A percentile compares a stretch with the other conserved stretches of the same genome.
These are phyloP conservation scores for Microhierax caerulescens DNA, from an alignment of 2,797 vertebrate species.

Conservation along the genomic window DNA sequence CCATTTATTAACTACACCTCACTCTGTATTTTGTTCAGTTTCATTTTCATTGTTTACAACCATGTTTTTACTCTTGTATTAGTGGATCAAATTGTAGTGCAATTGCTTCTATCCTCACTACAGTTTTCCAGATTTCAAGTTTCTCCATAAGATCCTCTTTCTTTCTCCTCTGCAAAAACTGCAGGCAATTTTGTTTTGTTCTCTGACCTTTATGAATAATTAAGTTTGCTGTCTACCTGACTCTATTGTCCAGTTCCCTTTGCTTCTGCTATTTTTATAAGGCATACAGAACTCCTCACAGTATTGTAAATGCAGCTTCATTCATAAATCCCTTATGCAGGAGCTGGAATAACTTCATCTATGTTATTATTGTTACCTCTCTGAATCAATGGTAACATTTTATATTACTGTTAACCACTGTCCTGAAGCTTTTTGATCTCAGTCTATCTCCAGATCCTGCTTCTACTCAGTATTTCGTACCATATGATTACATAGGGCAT, in stretches of 20 bases:
- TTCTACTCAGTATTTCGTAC: background rate
- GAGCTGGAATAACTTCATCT: background rate
- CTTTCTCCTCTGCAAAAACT: background rate
- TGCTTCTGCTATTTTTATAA: slow-evolving; percentile 6
- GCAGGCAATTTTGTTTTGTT: slow-evolving; percentile 27
- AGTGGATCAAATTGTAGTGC: background rate
- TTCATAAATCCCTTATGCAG: background rate
- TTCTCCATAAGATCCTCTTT: background rate
- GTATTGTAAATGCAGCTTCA: background rate
- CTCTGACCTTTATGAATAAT: slow-evolving; percentile 66
- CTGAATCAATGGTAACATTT: background rate
- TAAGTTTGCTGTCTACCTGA: slow-evolving; percentile 40
- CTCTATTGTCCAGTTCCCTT: background rate
- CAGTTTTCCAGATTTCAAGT: background rate
- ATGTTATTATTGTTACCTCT: background rate
- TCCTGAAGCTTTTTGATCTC: background rate
- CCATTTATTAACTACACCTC: background rate
- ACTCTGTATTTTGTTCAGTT: background rate
- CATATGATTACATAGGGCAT: background rate
- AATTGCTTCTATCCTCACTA: background rate
- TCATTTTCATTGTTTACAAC: background rate
- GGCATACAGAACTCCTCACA: background rate
- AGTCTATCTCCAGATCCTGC: background rate
- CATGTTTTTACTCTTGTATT: background rate
- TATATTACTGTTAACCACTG: background rate